Evolutionary conservation across 2,113 vertebrate species (phyloP).

Genomic region (Thymallus thymallus): DNA sequence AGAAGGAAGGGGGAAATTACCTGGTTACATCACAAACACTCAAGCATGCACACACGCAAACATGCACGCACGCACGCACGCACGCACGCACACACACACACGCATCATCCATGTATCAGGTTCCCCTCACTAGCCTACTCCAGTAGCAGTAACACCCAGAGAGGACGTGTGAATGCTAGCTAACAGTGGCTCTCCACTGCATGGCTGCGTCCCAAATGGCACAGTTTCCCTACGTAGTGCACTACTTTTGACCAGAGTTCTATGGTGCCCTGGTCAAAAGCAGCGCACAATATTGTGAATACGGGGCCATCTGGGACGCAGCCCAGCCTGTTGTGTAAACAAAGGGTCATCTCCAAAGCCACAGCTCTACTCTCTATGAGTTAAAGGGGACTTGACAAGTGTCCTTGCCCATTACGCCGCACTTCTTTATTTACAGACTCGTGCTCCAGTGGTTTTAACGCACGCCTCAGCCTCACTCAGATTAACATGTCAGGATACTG

Average conservation of each 20-base stretch:
- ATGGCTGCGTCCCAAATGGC: no score
- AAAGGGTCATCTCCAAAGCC: conserved; percentile 60
- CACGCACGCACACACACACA: no score
- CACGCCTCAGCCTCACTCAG: conserved; percentile 23
- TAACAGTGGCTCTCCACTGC: not conserved
- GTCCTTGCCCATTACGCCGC: conserved; percentile 69
- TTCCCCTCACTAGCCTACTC: not conserved
- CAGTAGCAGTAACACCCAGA: not conserved
- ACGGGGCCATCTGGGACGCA: no score
- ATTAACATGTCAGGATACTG: conserved; percentile 46
- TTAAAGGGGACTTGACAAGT: conserved; percentile 69
- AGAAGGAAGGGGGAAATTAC: conserved; percentile 4
- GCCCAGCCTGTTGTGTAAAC: conserved; percentile 35
- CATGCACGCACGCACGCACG: no score
- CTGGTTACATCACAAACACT: not conserved
- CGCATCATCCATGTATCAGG: not conserved
- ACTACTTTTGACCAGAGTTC: no score
- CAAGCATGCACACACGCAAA: no score
- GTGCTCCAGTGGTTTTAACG: conserved; percentile 60
- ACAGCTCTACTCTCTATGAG: conserved; percentile 45
- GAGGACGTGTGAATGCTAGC: conserved; percentile 38
- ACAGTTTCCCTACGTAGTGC: no score
- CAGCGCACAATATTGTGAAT: no score
- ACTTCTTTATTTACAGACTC: conserved; percentile 54
- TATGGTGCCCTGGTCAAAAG: no score